Evolutionary conservation across 2,113 vertebrate genomes (phyloP).

Genomic region (Hypanus sabinus): DNA sequence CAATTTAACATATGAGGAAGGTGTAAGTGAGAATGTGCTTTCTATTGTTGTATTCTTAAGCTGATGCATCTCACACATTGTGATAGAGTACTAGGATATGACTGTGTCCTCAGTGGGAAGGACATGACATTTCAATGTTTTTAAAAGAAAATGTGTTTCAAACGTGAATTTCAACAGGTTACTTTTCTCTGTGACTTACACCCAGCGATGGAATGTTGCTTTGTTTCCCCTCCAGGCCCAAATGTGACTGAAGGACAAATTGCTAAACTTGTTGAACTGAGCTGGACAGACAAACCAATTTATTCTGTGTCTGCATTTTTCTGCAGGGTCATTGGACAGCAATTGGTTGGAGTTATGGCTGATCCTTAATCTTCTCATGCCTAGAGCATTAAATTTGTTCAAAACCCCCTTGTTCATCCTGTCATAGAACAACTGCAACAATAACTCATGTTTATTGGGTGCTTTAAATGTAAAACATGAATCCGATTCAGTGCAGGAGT

Average conservation of each 20-base stretch:
- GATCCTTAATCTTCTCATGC: background rate
- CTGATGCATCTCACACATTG: background rate
- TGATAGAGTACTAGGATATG: too few species aligned
- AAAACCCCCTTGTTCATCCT: background rate
- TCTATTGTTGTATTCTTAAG: background rate
- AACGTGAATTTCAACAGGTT: background rate
- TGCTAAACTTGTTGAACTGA: conserved; percentile 4
- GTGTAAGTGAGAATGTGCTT: background rate
- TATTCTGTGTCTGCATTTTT: background rate
- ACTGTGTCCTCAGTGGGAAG: background rate
- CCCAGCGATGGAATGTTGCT: background rate
- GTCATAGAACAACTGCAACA: background rate
- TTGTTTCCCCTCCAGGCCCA: background rate
- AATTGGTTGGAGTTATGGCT: too few species aligned
- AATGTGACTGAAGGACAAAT: background rate
- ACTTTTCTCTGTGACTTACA: background rate
- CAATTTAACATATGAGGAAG: background rate
- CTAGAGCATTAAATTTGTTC: too few species aligned
- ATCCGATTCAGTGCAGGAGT: background rate
- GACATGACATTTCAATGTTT: background rate
- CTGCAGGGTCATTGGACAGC: background rate
- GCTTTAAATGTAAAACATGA: background rate
- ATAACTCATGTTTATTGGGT: background rate
- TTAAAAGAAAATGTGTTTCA: background rate
- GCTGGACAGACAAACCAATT: background rate